Conservation (phyloP, 92 coral and sea anemone species). For the Chrysogorgia sp. region DNA sequence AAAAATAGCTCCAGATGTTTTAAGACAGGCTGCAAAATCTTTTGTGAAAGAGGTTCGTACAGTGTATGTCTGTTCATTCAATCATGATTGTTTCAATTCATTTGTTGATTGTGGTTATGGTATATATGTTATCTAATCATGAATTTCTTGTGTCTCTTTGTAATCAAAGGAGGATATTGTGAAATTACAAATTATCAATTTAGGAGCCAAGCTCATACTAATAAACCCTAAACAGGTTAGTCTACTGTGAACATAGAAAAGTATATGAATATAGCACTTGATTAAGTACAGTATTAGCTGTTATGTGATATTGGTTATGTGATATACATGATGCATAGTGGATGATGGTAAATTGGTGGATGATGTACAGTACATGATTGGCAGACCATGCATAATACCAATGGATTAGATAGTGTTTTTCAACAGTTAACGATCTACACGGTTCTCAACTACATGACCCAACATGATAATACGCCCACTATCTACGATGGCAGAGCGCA, state of each 20-base stretch:
- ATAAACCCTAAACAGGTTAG: conserved; percentile 94
- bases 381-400: no score
- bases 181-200: conserved; percentile 86
- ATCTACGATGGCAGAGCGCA: no score
- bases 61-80: neutral
- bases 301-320: no score
- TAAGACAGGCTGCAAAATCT: conserved; percentile 86
- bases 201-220: conserved; percentile 79
- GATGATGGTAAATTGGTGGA: no score
- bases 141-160: neutral
- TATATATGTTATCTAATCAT: neutral
- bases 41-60: conserved; percentile 77
- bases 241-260: neutral
- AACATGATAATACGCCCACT: no score
- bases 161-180: conserved; percentile 93
- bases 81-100: neutral
- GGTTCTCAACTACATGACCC: no score
- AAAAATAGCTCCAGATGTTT: conserved; percentile 94
- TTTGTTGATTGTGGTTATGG: neutral
- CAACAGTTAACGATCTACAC: no score
- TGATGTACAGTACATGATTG: no score
- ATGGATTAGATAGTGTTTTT: no score
- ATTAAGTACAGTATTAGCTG: no score
- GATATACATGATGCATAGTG: no score
- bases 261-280: neutral